These are phyloP conservation scores for Mohoua ochrocephala DNA, from an alignment of 2,113 vertebrate species.

Conservation along the genomic window DNA sequence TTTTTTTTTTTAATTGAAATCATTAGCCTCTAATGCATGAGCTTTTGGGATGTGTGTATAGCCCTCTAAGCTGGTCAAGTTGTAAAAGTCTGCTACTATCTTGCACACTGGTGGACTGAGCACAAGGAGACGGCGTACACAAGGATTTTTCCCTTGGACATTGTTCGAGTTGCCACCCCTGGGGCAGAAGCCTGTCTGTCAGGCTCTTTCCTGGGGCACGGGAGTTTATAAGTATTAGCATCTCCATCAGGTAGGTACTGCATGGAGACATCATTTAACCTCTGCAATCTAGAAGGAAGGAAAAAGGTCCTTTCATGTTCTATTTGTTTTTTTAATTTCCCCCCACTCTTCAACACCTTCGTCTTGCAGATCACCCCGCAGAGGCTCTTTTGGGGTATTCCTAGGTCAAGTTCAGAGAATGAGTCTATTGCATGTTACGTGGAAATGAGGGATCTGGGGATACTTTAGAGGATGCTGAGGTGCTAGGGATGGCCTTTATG, in stretches of 20 bases:
- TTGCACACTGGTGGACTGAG: neutral
- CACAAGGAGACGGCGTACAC: neutral
- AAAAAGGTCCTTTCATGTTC: neutral
- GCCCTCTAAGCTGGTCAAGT: neutral
- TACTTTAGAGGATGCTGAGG: neutral
- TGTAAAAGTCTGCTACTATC: neutral
- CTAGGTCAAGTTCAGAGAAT: neutral
- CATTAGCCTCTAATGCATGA: conserved; percentile 34
- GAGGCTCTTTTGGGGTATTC: neutral
- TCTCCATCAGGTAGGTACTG: neutral
- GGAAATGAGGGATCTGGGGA: neutral
- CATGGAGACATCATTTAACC: neutral
- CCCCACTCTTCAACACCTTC: neutral
- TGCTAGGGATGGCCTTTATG: neutral
- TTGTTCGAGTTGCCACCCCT: neutral
- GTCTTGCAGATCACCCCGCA: neutral
- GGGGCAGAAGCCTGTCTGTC: neutral
- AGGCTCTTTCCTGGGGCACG: neutral
- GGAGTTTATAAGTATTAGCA: neutral
- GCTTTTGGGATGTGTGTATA: neutral
- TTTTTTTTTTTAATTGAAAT: conserved; percentile 1
- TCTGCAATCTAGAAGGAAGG: neutral
- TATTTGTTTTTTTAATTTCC: neutral
- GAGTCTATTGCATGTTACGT: neutral
- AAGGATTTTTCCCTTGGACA: neutral